Evolutionary conservation across 2,113 vertebrate species (phyloP).

Genomic region (Irena cyanogastra): DNA sequence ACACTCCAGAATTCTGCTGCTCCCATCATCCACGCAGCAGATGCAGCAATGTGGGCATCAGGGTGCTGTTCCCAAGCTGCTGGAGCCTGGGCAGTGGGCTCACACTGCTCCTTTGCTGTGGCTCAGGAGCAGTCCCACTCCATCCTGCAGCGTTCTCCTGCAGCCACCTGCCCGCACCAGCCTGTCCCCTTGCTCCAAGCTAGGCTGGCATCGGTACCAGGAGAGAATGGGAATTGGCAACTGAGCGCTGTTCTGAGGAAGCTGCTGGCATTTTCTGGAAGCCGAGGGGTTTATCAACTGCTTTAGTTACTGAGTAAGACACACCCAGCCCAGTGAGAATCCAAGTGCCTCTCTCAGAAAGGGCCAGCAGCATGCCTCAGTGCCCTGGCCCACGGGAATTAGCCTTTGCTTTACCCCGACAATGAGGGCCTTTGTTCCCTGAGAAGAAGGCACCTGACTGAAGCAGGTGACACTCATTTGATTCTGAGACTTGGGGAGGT

Average conservation of each 20-base stretch:
- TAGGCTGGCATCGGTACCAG: neutral
- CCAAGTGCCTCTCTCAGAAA: neutral
- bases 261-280: neutral
- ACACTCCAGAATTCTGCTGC: neutral
- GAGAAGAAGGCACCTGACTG: neutral
- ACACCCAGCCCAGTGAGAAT: neutral
- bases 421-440: neutral
- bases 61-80: neutral
- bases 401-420: neutral
- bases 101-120: accelerated
- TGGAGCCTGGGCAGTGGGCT: neutral
- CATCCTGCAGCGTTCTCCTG: neutral
- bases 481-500: neutral
- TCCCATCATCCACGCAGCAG: neutral
- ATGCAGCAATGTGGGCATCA: neutral
- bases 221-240: neutral
- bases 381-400: neutral
- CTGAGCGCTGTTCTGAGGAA: neutral
- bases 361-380: neutral
- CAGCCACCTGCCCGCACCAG: neutral
- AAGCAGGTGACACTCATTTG: neutral
- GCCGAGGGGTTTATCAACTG: neutral
- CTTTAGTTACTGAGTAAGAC: neutral
- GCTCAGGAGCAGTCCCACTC: accelerated
- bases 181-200: neutral